These are phyloP conservation scores for Meleagris gallopavo DNA, from an alignment of 2,113 vertebrate species.

Conservation along the genomic window DNA sequence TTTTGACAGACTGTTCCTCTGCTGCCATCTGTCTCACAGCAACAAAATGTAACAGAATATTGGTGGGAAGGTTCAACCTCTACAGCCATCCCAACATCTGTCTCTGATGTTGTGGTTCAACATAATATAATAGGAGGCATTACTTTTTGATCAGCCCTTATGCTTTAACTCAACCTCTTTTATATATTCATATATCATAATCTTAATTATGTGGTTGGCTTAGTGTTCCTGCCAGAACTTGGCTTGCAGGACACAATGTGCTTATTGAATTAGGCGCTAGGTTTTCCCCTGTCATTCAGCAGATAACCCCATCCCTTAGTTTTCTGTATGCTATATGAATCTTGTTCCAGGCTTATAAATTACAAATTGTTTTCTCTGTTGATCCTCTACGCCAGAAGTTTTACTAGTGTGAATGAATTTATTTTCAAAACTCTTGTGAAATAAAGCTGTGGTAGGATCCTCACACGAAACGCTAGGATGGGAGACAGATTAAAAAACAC, in stretches of 20 bases:
- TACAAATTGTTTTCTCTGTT: neutral
- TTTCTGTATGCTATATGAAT: neutral
- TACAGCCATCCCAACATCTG: no score
- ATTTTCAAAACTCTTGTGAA: slow-evolving; percentile 12
- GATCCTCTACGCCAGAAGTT: neutral
- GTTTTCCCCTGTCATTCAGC: neutral
- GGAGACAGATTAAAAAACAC: neutral
- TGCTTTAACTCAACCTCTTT: neutral
- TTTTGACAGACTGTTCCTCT: no score
- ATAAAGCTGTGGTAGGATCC: neutral
- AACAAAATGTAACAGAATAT: no score
- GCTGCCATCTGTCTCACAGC: no score
- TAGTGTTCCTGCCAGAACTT: neutral
- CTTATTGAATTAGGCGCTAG: neutral
- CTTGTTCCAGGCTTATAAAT: neutral
- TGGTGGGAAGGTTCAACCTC: no score
- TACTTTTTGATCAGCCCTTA: no score
- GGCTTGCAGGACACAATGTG: neutral
- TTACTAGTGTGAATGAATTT: neutral
- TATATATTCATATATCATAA: neutral
- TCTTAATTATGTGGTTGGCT: neutral
- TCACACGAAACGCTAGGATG: neutral
- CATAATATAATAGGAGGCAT: no score
- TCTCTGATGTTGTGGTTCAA: no score
- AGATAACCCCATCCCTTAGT: neutral